Percentiles rank a stretch among this genome's conserved stretches.
Evolutionary conservation across 2,888 invertebrate genomes (phyloP).

Genomic region (Melieria omissa): DNA sequence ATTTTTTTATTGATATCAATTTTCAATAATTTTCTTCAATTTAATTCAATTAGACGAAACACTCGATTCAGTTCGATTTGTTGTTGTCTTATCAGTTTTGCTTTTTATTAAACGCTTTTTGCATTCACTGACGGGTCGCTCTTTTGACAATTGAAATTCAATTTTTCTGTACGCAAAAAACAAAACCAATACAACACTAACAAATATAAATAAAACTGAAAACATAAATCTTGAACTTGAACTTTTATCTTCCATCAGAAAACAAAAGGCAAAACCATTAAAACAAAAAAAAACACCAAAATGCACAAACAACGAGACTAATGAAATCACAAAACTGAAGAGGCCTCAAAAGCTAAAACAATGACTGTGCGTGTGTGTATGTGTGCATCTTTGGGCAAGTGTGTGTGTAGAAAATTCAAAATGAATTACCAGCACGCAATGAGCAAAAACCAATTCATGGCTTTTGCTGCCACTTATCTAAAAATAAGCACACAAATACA

Average conservation of each 20-base stretch:
- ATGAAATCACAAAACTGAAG: not conserved
- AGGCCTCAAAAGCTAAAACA: slow-evolving; percentile 14
- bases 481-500: too few species aligned
- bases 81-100: too few species aligned
- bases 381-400: slow-evolving; percentile 1
- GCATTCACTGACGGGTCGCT: too few species aligned
- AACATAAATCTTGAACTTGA: slow-evolving; percentile 47
- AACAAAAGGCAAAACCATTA: slow-evolving; percentile 17
- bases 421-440: slow-evolving; percentile 1
- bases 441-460: not conserved
- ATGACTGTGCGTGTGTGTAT: slow-evolving; percentile 5
- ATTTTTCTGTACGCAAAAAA: too few species aligned
- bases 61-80: too few species aligned
- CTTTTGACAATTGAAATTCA: too few species aligned
- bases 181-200: not conserved
- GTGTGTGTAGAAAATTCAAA: not conserved
- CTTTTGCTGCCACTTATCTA: too few species aligned
- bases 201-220: not conserved
- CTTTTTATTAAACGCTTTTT: too few species aligned
- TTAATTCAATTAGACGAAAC: too few species aligned
- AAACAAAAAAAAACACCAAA: slow-evolving; percentile 34
- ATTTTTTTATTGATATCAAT: too few species aligned
- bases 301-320: slow-evolving; percentile 41
- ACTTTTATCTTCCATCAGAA: slow-evolving; percentile 31
- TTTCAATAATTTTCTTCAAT: too few species aligned